phyloP scores from a whole-genome alignment of 1,140 invertebrate species.

The Heliconius melpomene region DNA sequence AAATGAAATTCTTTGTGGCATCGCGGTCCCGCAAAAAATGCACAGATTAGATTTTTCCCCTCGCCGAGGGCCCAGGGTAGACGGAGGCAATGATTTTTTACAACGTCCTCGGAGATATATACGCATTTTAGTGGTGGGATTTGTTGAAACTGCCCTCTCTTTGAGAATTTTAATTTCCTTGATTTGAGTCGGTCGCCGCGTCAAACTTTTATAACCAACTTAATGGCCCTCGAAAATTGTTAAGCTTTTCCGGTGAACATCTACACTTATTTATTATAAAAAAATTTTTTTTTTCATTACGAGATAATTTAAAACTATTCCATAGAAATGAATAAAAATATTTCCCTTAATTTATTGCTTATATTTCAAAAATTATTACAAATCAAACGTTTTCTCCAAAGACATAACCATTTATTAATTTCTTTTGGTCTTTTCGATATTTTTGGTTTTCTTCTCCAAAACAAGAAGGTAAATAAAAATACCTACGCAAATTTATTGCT shows the following conservation, averaged over 20 bases:
- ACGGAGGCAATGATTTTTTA: constrained; percentile 80
- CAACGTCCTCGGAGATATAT: constrained; percentile 75
- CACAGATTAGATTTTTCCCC: constrained; percentile 82
- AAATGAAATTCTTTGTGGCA: constrained; percentile 83
- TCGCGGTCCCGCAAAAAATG: constrained; percentile 82
- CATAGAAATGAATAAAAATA: no score
- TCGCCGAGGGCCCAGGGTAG: constrained; percentile 73
- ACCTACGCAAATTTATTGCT: no score
- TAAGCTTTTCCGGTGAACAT: not conserved
- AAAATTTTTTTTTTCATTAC: not conserved
- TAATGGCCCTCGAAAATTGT: constrained; percentile 33
- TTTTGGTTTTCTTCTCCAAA: no score
- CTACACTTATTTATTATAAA: not conserved
- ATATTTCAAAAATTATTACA: no score
- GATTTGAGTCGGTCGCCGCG: constrained; percentile 53
- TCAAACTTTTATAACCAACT: constrained; percentile 34
- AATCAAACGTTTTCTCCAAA: no score
- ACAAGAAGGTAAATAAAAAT: not conserved
- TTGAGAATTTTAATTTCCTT: constrained; percentile 79
- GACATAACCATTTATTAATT: no score
- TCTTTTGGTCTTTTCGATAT: no score
- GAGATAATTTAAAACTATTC: not conserved
- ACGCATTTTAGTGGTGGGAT: constrained; percentile 77
- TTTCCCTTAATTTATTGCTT: no score
- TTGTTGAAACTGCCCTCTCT: constrained; percentile 77